A percentile compares a stretch with the other conserved stretches of the same genome.
Conservation (phyloP, 2,888 invertebrate genomes). For the Andrena fulva region DNA sequence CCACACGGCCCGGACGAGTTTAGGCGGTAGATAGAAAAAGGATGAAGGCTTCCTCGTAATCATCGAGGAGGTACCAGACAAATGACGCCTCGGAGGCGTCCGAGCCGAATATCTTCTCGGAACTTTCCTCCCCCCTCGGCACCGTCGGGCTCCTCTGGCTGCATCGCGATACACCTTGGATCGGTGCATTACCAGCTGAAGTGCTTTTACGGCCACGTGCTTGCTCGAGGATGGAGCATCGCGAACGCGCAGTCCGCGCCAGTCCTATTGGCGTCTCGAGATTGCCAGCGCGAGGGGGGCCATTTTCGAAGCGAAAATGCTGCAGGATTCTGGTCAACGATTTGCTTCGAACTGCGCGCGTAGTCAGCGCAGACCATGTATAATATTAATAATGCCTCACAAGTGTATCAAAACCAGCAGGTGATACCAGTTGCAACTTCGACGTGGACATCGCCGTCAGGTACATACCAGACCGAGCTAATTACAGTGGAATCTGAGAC, state of each 20-base stretch:
- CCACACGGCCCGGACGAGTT: neutral
- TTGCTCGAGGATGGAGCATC: slow-evolving; percentile 30
- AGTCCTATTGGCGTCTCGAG: slow-evolving; percentile 45
- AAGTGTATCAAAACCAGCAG: too few relatives aligned
- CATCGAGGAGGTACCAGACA: slow-evolving; percentile 28
- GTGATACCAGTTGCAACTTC: too few relatives aligned
- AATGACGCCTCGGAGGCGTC: slow-evolving; percentile 38
- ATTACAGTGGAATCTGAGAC: too few relatives aligned
- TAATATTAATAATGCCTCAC: too few relatives aligned
- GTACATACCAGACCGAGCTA: too few relatives aligned
- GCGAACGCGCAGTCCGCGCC: slow-evolving; percentile 53
- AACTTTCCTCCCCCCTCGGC: slow-evolving; percentile 15
- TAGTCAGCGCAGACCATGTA: too few relatives aligned
- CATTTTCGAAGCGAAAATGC: neutral
- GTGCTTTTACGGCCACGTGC: slow-evolving; percentile 65
- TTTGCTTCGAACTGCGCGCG: neutral
- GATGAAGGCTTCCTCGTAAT: slow-evolving; percentile 30
- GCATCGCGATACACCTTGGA: slow-evolving; percentile 35
- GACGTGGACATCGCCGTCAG: too few relatives aligned
- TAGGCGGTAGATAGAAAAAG: slow-evolving; percentile 29
- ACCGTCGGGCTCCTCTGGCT: neutral
- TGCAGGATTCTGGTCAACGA: neutral
- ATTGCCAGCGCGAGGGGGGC: slow-evolving; percentile 24
- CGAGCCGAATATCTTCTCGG: slow-evolving; percentile 34
- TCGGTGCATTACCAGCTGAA: slow-evolving; percentile 22